Percentiles rank a stretch among this genome's conserved stretches.
Evolutionary conservation across 2,797 vertebrate genomes (phyloP).

Genomic region (Gila robusta): DNA sequence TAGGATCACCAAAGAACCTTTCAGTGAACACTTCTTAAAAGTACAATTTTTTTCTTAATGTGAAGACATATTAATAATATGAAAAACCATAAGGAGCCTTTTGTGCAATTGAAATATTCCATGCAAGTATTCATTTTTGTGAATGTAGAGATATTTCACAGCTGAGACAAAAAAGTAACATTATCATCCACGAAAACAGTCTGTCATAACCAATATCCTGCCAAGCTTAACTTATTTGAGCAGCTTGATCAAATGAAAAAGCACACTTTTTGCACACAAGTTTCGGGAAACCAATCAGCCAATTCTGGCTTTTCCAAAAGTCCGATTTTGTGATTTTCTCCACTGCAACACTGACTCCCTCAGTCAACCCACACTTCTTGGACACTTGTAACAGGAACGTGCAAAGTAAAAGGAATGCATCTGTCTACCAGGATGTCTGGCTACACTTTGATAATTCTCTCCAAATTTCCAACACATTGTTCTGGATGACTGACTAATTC

Average conservation of each 20-base stretch:
- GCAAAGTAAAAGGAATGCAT: conserved; percentile 24
- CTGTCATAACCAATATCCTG: neutral
- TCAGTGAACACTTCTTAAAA: neutral
- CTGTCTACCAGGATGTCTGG: conserved; percentile 46
- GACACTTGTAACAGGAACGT: neutral
- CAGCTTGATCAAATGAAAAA: conserved; percentile 1
- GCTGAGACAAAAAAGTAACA: neutral
- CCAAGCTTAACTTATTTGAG: neutral
- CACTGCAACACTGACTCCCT: neutral
- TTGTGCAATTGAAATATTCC: neutral
- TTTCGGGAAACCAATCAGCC: neutral
- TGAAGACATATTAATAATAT: neutral
- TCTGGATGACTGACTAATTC: conserved; percentile 9
- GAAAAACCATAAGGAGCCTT: neutral
- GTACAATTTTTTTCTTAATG: neutral
- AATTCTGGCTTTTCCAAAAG: conserved; percentile 3
- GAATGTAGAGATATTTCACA: neutral
- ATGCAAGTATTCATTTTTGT: neutral
- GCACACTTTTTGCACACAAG: neutral
- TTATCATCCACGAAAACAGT: neutral
- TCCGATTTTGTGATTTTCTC: neutral
- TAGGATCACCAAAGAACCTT: neutral
- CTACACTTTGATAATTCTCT: conserved; percentile 18
- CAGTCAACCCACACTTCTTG: neutral
- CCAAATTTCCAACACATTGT: conserved; percentile 37